These are phyloP conservation scores for Keiferia lycopersicella DNA, from an alignment of 2,888 invertebrate species.

Conservation along the genomic window DNA sequence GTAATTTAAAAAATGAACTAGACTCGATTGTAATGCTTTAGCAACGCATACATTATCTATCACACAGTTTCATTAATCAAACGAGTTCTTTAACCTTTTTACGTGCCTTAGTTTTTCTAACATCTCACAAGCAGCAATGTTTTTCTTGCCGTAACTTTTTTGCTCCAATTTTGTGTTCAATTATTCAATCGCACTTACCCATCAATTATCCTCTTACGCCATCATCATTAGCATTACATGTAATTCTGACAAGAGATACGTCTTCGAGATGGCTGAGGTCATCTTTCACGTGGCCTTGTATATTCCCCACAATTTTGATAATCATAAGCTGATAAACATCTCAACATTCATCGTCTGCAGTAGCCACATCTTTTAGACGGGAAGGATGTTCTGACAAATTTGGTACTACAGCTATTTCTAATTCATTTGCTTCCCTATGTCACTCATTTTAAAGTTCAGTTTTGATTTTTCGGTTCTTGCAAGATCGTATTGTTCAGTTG, in stretches of 20 bases:
- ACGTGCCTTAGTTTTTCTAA: too few relatives aligned
- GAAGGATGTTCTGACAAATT: constrained; percentile 32
- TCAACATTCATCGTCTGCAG: constrained; percentile 24
- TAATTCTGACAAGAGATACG: constrained; percentile 16
- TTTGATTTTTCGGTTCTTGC: background rate
- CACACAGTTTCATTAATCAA: too few relatives aligned
- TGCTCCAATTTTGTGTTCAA: background rate
- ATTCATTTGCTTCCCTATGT: constrained; percentile 20
- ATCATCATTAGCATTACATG: constrained; percentile 12
- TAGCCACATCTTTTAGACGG: constrained; percentile 33
- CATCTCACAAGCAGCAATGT: background rate
- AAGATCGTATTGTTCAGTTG: background rate
- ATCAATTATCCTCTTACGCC: constrained; percentile 5
- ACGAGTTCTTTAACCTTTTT: too few relatives aligned
- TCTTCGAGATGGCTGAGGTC: constrained; percentile 14
- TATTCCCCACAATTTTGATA: constrained; percentile 23
- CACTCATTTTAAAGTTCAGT: constrained; percentile 21
- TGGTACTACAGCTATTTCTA: constrained; percentile 4
- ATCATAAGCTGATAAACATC: constrained; percentile 28
- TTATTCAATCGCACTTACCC: background rate
- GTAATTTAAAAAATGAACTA: too few relatives aligned
- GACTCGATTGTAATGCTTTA: too few relatives aligned
- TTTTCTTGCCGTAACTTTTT: background rate
- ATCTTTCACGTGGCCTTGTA: constrained; percentile 11
- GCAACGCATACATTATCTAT: too few relatives aligned